These are phyloP conservation scores for Aurelia coerulea DNA, from an alignment of 30 jellyfish, hydroid and myxozoan genomes.

Conservation along the genomic window DNA sequence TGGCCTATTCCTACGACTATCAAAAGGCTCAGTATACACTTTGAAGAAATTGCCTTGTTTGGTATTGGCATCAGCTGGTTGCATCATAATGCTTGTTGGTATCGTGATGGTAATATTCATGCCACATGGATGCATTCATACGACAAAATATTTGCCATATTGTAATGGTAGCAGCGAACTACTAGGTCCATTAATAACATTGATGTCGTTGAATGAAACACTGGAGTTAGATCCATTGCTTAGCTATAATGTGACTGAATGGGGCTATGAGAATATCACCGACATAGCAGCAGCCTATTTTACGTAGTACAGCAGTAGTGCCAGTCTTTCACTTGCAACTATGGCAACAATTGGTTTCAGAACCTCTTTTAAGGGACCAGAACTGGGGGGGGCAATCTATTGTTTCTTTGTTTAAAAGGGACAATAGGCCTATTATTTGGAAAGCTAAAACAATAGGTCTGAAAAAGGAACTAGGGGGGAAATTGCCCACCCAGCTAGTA, in stretches of 20 bases:
- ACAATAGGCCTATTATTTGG: too few species aligned
- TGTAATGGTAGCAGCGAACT: slow-evolving; percentile 95
- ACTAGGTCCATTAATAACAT: slow-evolving; percentile 92
- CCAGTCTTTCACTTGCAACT: too few species aligned
- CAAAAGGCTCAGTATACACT: slow-evolving; percentile 57
- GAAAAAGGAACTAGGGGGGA: too few species aligned
- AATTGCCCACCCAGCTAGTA: too few species aligned
- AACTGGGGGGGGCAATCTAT: too few species aligned
- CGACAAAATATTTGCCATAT: slow-evolving; percentile 73
- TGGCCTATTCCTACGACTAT: slow-evolving; percentile 60
- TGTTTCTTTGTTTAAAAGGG: too few species aligned
- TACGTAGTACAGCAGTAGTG: slow-evolving; percentile 14
- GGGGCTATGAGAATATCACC: slow-evolving; percentile 72
- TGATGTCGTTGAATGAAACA: slow-evolving; percentile 83
- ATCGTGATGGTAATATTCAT: slow-evolving; percentile 54
- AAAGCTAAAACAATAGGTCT: too few species aligned
- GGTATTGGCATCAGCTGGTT: slow-evolving; percentile 66
- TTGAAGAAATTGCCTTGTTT: slow-evolving; percentile 81
- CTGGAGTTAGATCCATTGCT: slow-evolving; percentile 36
- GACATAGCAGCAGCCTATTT: slow-evolving; percentile 89
- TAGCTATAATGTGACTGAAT: slow-evolving; percentile 39
- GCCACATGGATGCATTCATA: slow-evolving; percentile 85
- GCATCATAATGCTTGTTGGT: slow-evolving; percentile 65
- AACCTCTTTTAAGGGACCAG: too few species aligned
- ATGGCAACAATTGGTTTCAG: too few species aligned